Percentiles rank a stretch among this genome's conserved stretches.
Evolutionary conservation across 2,888 invertebrate genomes (phyloP).

Genomic region (Ditylenchus weischeri): DNA sequence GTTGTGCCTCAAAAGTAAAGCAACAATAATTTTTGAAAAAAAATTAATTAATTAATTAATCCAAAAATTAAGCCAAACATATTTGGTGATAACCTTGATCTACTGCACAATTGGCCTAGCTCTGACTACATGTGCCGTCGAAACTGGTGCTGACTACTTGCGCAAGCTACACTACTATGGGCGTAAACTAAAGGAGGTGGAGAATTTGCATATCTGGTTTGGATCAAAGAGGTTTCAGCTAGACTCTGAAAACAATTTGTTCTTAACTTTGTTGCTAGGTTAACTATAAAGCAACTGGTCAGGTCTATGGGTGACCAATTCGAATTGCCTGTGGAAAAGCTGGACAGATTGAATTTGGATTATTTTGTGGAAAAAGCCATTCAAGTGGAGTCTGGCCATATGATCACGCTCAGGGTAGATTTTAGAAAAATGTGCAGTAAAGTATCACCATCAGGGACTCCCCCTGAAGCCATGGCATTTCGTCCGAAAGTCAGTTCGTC

Average conservation of each 20-base stretch:
- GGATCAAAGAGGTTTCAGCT: conserved; percentile 39
- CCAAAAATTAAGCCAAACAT: conserved; percentile 24
- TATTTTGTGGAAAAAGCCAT: conserved; percentile 52
- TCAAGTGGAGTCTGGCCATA: conserved; percentile 48
- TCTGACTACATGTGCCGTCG: conserved; percentile 54
- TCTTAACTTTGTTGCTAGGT: conserved; percentile 21
- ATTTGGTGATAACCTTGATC: conserved; percentile 46
- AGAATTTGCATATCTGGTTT: conserved; percentile 54
- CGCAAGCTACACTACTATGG: conserved; percentile 56
- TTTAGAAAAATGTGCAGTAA: background rate
- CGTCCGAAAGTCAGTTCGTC: too few relatives aligned
- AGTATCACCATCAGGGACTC: too few relatives aligned
- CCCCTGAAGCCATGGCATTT: too few relatives aligned
- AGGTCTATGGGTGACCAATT: conserved; percentile 53
- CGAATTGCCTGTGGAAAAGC: conserved; percentile 47
- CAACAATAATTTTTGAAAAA: background rate
- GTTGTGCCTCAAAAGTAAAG: conserved; percentile 46
- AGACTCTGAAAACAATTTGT: background rate
- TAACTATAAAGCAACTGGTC: conserved; percentile 52
- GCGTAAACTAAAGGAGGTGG: conserved; percentile 53
- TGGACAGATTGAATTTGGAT: conserved; percentile 46
- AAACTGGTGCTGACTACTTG: conserved; percentile 53
- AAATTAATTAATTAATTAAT: background rate
- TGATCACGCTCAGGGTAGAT: conserved; percentile 40
- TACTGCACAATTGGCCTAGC: conserved; percentile 54